phyloP scores from a whole-genome alignment of 2,888 invertebrate genomes.

The Polymixis lichenea region DNA sequence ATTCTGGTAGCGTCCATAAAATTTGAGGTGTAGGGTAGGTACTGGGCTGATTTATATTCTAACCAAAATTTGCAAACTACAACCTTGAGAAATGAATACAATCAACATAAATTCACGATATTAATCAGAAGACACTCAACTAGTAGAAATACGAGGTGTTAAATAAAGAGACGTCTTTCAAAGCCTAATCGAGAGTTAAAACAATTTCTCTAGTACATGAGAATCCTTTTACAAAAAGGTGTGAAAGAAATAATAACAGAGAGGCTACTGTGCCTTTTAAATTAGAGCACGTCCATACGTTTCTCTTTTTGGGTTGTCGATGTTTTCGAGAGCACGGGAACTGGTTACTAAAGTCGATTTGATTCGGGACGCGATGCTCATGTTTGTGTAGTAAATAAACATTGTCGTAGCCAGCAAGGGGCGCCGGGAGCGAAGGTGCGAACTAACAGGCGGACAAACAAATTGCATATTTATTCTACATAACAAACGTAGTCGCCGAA shows the following conservation, averaged over 20 bases:
- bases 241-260: slow-evolving; percentile 60
- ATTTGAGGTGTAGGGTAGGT: slow-evolving; percentile 5
- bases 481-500: slow-evolving; percentile 55
- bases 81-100: slow-evolving; percentile 45
- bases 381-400: slow-evolving; percentile 68
- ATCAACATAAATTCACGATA: slow-evolving; percentile 43
- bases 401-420: slow-evolving; percentile 52
- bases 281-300: slow-evolving; percentile 69
- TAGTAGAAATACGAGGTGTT: slow-evolving; percentile 41
- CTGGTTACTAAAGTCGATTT: slow-evolving; percentile 69
- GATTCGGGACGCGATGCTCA: slow-evolving; percentile 66
- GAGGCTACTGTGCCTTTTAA: slow-evolving; percentile 65
- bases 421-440: slow-evolving; percentile 58
- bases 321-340: slow-evolving; percentile 56
- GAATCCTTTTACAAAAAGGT: slow-evolving; percentile 65
- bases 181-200: slow-evolving; percentile 63
- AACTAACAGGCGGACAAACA: slow-evolving; percentile 68
- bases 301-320: slow-evolving; percentile 64
- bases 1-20: slow-evolving; percentile 17
- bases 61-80: slow-evolving; percentile 30
- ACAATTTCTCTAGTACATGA: slow-evolving; percentile 58
- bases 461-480: slow-evolving; percentile 70
- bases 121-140: slow-evolving; percentile 27
- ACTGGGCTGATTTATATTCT: slow-evolving; percentile 37
- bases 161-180: slow-evolving; percentile 58